Evolutionary conservation across 2,113 vertebrate species (phyloP).

Genomic region (Microtus pennsylvanicus): DNA sequence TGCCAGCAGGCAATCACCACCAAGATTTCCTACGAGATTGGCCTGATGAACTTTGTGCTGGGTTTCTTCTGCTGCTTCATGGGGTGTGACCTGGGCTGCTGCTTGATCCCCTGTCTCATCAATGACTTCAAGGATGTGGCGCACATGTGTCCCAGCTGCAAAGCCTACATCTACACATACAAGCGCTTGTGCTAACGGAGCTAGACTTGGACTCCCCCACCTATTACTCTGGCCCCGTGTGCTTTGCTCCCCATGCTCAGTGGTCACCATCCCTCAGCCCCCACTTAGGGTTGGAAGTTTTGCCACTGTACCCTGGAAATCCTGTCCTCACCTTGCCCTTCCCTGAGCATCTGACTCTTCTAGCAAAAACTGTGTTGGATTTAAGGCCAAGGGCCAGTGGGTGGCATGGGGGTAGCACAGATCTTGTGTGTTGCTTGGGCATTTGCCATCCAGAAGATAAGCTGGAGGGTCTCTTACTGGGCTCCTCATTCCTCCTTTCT

Average conservation of each 20-base stretch:
- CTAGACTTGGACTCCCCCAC: constrained; percentile 13
- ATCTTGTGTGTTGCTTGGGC: constrained; percentile 27
- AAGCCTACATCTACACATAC: constrained; percentile 99
- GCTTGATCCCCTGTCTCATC: constrained; percentile 97
- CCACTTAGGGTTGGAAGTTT: constrained; percentile 46
- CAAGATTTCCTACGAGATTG: constrained; percentile 95
- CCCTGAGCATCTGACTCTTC: constrained; percentile 68
- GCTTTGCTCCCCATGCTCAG: constrained; percentile 73
- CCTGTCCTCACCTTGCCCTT: constrained; percentile 65
- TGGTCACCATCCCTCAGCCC: constrained; percentile 29
- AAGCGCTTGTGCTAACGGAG: constrained; percentile 96
- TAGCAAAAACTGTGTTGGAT: constrained; percentile 65
- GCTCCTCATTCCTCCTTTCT: constrained; percentile 20
- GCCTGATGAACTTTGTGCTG: constrained; percentile 97
- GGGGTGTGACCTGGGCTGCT: constrained; percentile 98
- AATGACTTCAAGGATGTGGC: constrained; percentile 99
- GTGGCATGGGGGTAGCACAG: constrained; percentile 38
- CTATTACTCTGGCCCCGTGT: constrained; percentile 54
- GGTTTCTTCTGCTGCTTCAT: constrained; percentile 99
- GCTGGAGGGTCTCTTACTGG: constrained; percentile 11
- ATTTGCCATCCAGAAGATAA: constrained; percentile 35
- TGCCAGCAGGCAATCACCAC: constrained; percentile 98
- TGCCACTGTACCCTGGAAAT: constrained; percentile 66
- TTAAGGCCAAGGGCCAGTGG: constrained; percentile 63
- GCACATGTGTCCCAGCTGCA: constrained; percentile 98